Base-by-base conservation (phyloP, 30 jellyfish, hydroid and myxozoan genomes). In the Aurelia sp. region DNA sequence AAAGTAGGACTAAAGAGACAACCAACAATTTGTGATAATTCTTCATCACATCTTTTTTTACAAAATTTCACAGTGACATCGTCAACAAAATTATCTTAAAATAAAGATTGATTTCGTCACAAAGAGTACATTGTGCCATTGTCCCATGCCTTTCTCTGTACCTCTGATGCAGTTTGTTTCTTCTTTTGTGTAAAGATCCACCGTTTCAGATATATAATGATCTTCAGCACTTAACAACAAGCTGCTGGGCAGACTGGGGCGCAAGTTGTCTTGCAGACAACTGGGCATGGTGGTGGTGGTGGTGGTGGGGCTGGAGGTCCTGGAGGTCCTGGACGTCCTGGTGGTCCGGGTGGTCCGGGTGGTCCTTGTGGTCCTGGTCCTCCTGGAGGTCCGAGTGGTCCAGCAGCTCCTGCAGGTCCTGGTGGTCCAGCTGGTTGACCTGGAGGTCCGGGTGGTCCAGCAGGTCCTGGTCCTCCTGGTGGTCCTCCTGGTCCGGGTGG, bases 231-330 rank as follows among this genome's bases (percentile, higher is more conserved):
- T 75, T 98, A 88, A 72, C 99, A 95, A 86, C 99, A 95, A 38
- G 88, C 81, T 80, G 91, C 88, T 86, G 97, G 99, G 87, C 99
- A 95, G 22, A 97, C 73, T 80, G 97, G 97, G 48, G 80, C 75
- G 64, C 99, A 95, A 50, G 59, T 82, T 53, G 94, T 82, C 22
- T 62, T 83, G 81, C 99, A 95, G 96, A 91, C 92, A n/a, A 90
- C 85, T 86, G 99, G 99, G 91, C 99, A 95, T 81, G 98, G 98
- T 74, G 99, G 96, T 90, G 99, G 99, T 87, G 99, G 99, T 80
- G 99, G 99, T 71, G 99, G 97, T 71, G 98, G 97, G 66, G 98
- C 99, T 88, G 99, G 99, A 17, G 98, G 97, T 87, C 98, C 98
- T 85, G 98, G 98, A 33, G 82, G 86, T 94, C 99, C 99, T 31